A percentile compares a stretch with the other conserved stretches of the same genome.
These are phyloP conservation scores for Loriculus beryllinus DNA, from an alignment of 2,797 vertebrate genomes.

Conservation along the genomic window DNA sequence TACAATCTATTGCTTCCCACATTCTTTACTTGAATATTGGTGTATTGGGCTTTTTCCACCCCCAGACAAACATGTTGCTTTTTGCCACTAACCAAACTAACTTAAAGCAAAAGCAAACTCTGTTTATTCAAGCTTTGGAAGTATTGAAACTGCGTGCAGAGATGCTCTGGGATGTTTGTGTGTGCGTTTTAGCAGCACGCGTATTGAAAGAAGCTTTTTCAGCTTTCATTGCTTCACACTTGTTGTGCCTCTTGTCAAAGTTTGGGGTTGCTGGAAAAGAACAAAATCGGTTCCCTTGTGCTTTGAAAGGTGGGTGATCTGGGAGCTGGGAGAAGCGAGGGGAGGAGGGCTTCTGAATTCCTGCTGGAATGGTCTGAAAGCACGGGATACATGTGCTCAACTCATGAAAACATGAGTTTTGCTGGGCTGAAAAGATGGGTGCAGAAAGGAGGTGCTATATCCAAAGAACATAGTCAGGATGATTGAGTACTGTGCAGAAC, in stretches of 20 bases:
- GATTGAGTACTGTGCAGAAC: neutral
- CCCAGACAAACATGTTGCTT: constrained; percentile 20
- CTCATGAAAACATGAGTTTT: neutral
- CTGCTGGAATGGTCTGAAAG: neutral
- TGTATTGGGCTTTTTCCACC: neutral
- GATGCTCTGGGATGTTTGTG: neutral
- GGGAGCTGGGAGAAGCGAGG: neutral
- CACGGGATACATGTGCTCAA: neutral
- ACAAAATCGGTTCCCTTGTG: neutral
- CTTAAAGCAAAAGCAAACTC: constrained; percentile 47
- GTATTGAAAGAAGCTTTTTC: neutral
- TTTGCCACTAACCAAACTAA: constrained; percentile 70
- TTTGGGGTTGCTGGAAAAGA: constrained; percentile 12
- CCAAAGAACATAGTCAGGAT: neutral
- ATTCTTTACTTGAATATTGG: neutral
- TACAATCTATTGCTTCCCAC: neutral
- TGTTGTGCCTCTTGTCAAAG: neutral
- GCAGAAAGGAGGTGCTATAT: neutral
- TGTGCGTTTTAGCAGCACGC: neutral
- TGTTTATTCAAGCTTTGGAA: neutral
- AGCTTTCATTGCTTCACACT: constrained; percentile 17
- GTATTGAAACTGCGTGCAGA: neutral
- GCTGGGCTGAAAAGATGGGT: neutral
- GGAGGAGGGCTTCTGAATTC: neutral
- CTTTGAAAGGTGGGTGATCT: neutral